Evolutionary conservation across 2,888 invertebrate genomes (phyloP).

Genomic region (Lobophora halterata): DNA sequence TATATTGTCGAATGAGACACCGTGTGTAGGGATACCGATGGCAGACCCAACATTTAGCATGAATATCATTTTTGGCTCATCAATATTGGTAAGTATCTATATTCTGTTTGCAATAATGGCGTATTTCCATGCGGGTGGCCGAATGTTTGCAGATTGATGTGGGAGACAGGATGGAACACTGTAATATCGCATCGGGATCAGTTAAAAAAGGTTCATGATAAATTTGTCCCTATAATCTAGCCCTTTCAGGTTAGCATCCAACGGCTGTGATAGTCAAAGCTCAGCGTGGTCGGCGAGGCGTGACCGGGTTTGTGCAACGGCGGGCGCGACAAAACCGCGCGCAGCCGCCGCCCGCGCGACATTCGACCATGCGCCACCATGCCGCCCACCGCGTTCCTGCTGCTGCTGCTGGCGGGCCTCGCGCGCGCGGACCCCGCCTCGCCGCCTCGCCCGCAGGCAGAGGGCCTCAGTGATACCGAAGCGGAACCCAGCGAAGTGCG

Average conservation of each 20-base stretch:
- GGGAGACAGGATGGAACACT: too few species aligned
- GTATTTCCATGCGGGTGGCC: too few species aligned
- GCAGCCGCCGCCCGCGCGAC: slow-evolving; percentile 50
- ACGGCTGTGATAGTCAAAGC: slow-evolving; percentile 7
- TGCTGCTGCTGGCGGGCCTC: slow-evolving; percentile 40
- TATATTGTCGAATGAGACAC: too few species aligned
- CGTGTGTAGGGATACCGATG: too few species aligned
- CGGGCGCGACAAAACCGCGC: slow-evolving; percentile 63
- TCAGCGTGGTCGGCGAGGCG: slow-evolving; percentile 34
- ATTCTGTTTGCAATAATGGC: too few species aligned
- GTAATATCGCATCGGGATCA: too few species aligned
- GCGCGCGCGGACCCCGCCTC: slow-evolving; percentile 27
- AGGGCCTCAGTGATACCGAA: slow-evolving; percentile 27
- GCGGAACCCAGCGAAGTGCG: slow-evolving; percentile 27
- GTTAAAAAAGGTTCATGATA: too few species aligned
- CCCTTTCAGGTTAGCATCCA: slow-evolving; percentile 1
- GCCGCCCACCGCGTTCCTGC: slow-evolving; percentile 55
- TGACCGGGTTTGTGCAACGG: slow-evolving; percentile 58
- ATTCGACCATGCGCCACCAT: slow-evolving; percentile 64
- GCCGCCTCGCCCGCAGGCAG: background rate
- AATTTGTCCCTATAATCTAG: too few species aligned
- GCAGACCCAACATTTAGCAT: too few species aligned
- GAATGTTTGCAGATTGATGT: too few species aligned
- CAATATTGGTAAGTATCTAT: background rate
- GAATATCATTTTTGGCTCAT: too few species aligned